Base-by-base conservation (phyloP, 64 coral and sea anemone genomes). In the Montipora foliosa region DNA sequence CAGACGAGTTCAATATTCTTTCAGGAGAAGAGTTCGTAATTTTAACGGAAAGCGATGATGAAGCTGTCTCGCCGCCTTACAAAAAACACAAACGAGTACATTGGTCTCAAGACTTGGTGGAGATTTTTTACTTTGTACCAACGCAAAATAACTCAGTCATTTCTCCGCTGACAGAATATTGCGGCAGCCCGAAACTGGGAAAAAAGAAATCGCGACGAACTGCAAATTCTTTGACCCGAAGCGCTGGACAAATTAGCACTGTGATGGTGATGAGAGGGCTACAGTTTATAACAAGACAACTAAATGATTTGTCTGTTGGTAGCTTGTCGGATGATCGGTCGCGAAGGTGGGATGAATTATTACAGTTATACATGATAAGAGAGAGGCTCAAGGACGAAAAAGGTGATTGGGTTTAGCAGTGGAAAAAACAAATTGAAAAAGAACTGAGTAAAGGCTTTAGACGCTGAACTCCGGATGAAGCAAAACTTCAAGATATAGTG, bases 281-380 rank as follows among this genome's bases (percentile, higher is more conserved):
- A 9, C 82, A 86, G 82, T 86, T 86, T n/a, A 86, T 86, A 20
- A 86, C 82, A 19, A 86, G 67, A 86, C 82, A 86, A 86, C 82
- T 86, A 3, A 86, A 72, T 47, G 82, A 86, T 22, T 72, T 86
- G 44, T 49, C 82, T 0, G 82, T 86, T 66, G 66, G 82, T 12
- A 86, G 66, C 5, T 16, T 86, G 19, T 86, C 66, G 37, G 82
- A 86, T 49, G 82, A 86, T 17, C 67, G 66, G 8, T 86, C 82
- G 8, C 19, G 82, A 20, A 86, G 44, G 22, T 86, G 82, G 82
- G 82, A 86, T 13, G 82, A 86, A 9, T 64, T 86, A 25, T 46
- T 71, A 22, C 82, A 86, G 47, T 48, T 86, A 3, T 86, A 86
- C 45, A 86, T 86, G 82, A 86, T 86, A 71, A 67, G 82, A 72